These are phyloP conservation scores for human DNA, from an alignment of 2,113 vertebrate genomes.

Conservation along the genomic window DNA sequence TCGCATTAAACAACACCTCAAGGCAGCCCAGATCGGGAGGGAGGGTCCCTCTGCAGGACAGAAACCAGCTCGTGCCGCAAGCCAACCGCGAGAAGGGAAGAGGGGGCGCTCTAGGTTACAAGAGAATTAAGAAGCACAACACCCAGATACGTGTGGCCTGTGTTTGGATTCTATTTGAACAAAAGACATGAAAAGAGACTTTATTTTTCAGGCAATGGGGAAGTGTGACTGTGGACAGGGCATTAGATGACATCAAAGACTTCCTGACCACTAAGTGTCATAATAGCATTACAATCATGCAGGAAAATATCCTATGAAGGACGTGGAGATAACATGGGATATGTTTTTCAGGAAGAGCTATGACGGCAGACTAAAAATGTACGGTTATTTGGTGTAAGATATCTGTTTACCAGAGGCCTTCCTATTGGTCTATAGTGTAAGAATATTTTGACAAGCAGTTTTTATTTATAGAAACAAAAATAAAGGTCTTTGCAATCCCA, in stretches of 20 bases:
- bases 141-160: not conserved
- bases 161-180: not conserved
- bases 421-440: not conserved
- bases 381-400: not conserved
- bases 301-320: not conserved
- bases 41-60: too few species aligned
- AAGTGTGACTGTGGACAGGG: not conserved
- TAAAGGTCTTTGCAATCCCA: not conserved
- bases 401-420: not conserved
- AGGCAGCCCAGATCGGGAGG: not conserved
- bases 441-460: not conserved
- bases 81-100: not conserved
- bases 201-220: not conserved
- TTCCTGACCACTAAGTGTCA: not conserved
- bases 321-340: not conserved
- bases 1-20: not conserved
- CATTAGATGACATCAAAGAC: not conserved
- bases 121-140: not conserved
- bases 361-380: not conserved
- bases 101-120: not conserved
- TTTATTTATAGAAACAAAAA: slow-evolving; percentile 16
- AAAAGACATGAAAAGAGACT: not conserved
- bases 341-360: not conserved
- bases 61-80: not conserved
- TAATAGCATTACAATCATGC: not conserved